A percentile compares a stretch with the other conserved stretches of the same genome.
These are phyloP conservation scores for Enteromius afrohamiltoni DNA, from an alignment of 2,797 vertebrate genomes.

Conservation along the genomic window DNA sequence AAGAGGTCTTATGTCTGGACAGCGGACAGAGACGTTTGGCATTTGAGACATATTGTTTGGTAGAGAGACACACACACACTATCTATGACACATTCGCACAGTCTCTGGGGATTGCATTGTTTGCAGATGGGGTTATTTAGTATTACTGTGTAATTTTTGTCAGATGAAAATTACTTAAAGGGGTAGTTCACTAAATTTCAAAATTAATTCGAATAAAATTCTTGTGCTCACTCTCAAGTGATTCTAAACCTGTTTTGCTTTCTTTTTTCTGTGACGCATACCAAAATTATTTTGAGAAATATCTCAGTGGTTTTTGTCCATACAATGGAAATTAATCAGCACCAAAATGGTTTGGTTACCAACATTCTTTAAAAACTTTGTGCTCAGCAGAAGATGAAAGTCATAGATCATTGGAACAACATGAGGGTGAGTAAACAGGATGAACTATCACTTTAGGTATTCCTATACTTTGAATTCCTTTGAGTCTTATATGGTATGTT, in stretches of 20 bases:
- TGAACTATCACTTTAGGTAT: not conserved
- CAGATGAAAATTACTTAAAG: not conserved
- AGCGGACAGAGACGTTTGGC: slow-evolving; percentile 58
- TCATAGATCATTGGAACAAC: not conserved
- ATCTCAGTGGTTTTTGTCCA: not conserved
- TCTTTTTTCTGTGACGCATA: not conserved
- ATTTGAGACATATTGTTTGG: slow-evolving; percentile 58
- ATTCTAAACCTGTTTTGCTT: not conserved
- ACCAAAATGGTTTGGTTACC: not conserved
- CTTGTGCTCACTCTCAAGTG: not conserved
- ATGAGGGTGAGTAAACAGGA: not conserved
- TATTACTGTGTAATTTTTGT: slow-evolving; percentile 47
- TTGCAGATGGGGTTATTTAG: slow-evolving; percentile 69
- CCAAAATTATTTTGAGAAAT: not conserved
- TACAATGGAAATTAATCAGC: not conserved
- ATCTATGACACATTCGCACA: slow-evolving; percentile 35
- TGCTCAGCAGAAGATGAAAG: not conserved
- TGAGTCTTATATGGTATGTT: not conserved
- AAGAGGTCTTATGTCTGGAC: slow-evolving; percentile 55
- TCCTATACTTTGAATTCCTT: not conserved
- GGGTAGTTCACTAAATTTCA: not conserved
- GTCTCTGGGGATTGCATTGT: slow-evolving; percentile 66
- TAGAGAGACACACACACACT: slow-evolving; percentile 44
- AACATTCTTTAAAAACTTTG: not conserved
- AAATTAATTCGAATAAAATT: not conserved